phyloP scores from a whole-genome alignment of 2,888 invertebrate species.

The Patella ulyssiponensis region DNA sequence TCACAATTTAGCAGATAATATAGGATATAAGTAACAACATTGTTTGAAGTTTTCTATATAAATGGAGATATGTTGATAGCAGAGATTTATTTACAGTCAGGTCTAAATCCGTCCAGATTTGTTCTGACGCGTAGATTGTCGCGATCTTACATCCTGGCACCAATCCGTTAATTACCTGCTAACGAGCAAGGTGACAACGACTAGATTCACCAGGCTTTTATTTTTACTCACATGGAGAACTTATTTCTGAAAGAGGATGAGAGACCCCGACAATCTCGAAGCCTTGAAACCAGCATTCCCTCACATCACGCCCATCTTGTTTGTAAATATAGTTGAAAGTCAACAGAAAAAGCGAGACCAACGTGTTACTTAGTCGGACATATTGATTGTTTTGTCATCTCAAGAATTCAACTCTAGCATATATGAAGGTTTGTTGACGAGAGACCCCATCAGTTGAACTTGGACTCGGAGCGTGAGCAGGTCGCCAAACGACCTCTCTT shows the following conservation, averaged over 20 bases:
- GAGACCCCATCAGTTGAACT: neutral
- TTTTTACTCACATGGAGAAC: neutral
- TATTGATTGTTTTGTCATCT: neutral
- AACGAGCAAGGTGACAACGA: neutral
- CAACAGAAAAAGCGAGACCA: neutral
- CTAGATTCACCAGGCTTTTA: neutral
- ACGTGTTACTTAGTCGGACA: neutral
- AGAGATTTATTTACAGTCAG: neutral
- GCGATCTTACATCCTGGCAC: constrained; percentile 6
- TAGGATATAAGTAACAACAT: too few relatives aligned
- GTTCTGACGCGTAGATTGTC: neutral
- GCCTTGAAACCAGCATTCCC: constrained; percentile 1
- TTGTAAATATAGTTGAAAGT: constrained; percentile 2
- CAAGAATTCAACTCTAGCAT: neutral
- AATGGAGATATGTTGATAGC: neutral
- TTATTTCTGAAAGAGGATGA: constrained; percentile 6
- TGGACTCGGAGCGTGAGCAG: neutral
- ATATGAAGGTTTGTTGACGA: neutral
- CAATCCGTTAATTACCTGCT: neutral
- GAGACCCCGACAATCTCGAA: neutral
- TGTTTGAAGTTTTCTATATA: too few relatives aligned
- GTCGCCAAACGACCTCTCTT: neutral
- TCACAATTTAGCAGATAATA: too few relatives aligned
- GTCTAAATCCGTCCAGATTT: neutral
- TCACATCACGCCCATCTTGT: neutral